A percentile compares a stretch with the other conserved stretches of the same genome.
Conservation (phyloP, 2,888 invertebrate species). For the Altica lythri region DNA sequence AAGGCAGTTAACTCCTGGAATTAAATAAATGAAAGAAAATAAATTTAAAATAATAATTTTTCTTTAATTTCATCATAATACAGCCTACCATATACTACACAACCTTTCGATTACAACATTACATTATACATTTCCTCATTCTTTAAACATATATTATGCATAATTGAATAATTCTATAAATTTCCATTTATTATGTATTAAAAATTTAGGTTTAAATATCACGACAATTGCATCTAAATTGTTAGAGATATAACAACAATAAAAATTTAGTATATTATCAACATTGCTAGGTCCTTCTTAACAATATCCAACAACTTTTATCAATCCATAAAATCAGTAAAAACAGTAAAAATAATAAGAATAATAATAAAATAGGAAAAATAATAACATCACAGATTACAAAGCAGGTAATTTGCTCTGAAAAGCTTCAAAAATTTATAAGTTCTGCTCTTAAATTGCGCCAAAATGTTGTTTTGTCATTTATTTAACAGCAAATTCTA, state of each 20-base stretch:
- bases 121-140: background rate
- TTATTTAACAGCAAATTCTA: too few species aligned
- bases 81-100: background rate
- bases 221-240: background rate
- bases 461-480: too few species aligned
- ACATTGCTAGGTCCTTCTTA: constrained; percentile 17
- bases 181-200: too few species aligned
- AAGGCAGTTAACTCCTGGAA: too few species aligned
- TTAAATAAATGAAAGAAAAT: background rate
- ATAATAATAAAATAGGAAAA: too few species aligned
- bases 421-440: background rate
- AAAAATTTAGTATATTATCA: constrained; percentile 17
- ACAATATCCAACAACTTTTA: background rate
- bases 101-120: background rate
- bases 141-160: background rate
- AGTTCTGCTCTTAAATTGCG: too few species aligned
- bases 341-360: too few species aligned
- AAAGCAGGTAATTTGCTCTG: background rate
- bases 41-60: background rate
- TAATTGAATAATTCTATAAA: background rate
- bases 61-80: background rate
- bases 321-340: background rate
- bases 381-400: background rate
- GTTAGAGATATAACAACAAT: constrained; percentile 13
- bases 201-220: too few species aligned